Evolutionary conservation across 2,113 vertebrate species (phyloP).

Genomic region (Atlantisia rogersi): DNA sequence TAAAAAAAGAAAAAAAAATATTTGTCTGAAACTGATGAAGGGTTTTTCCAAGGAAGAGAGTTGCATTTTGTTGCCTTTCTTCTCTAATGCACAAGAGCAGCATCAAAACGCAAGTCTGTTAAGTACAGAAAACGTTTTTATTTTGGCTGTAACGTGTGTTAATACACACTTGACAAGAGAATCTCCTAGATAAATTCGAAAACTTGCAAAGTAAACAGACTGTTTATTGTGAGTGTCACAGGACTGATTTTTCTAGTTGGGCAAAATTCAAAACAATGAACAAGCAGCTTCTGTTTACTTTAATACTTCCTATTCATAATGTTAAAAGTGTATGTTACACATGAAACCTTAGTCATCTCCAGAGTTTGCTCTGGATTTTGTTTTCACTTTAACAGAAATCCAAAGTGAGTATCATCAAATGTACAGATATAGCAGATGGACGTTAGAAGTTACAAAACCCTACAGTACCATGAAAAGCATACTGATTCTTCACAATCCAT

Average conservation of each 20-base stretch:
- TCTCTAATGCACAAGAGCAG: not conserved
- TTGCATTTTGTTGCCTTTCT: not conserved
- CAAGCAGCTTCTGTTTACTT: not conserved
- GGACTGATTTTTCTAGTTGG: not conserved
- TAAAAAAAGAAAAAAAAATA: not conserved
- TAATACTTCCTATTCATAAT: not conserved
- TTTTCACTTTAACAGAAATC: not conserved
- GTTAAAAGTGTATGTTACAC: not conserved
- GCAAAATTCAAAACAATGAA: not conserved
- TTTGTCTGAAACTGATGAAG: not conserved
- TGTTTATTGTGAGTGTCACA: not conserved
- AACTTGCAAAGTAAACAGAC: not conserved
- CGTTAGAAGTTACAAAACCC: not conserved
- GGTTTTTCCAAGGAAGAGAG: not conserved
- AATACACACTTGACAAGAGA: not conserved
- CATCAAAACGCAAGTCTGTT: not conserved
- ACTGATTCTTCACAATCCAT: not conserved
- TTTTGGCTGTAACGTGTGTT: not conserved
- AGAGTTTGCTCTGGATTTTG: not conserved
- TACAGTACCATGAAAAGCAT: not conserved
- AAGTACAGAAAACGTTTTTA: not conserved
- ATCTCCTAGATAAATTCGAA: not conserved
- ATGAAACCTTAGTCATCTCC: not conserved
- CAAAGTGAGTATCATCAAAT: not conserved
- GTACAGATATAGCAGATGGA: not conserved